Evolutionary conservation across 2,888 invertebrate species (phyloP), one percentile per base, ranked within the genome.

Genomic region (Junonia oenone): DNA sequence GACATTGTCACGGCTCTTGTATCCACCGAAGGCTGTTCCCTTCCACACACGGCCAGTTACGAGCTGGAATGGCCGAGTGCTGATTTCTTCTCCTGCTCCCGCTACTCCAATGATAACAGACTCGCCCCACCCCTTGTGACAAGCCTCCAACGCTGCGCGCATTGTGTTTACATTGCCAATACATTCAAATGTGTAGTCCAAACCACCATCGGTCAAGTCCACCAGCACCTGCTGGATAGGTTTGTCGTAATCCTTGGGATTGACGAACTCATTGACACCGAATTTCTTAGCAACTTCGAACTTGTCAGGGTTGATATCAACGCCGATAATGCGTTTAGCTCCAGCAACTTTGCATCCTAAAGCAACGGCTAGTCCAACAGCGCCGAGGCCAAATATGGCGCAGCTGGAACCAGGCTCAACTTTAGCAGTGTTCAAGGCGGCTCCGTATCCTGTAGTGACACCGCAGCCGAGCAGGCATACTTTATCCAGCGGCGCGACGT

Each of bases 131-230:
- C 99, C 98, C 78, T 99, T 99, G 79, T 99, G 99, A 62, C 97
- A 97, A 0, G 98, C 92, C 78, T 98, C 98, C 38, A 95, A 75
- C 15, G 94, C 94, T 11, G 93, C 91, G 37, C 94, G 91, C 96
- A 97, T 97, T 0, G 95, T 95, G 43, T 93, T 91, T 0, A 96
- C 94, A 81, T 98, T 99, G 46, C 99, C 99, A 71, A 99, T 96
- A 76, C 99, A 99, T 84, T 99, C 99, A 85, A 99, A 99, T 0
- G 99, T 99, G 79, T 95, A 99, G 84, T 99, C 99, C 54, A 97
- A 91, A 2, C 99, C 99, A 33, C 99, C 99, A 84, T 99, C 97
- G 0, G 98, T 98, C 74, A 96, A 73, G 64, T 97, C 97, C 17
- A 96, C 92, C 6, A 99, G 86, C 27, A 97, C 95, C 72, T 98